A percentile compares a stretch with the other conserved stretches of the same genome.
These are phyloP conservation scores for Gambusia holbrooki DNA, from an alignment of 2,113 vertebrate species.

Conservation along the genomic window DNA sequence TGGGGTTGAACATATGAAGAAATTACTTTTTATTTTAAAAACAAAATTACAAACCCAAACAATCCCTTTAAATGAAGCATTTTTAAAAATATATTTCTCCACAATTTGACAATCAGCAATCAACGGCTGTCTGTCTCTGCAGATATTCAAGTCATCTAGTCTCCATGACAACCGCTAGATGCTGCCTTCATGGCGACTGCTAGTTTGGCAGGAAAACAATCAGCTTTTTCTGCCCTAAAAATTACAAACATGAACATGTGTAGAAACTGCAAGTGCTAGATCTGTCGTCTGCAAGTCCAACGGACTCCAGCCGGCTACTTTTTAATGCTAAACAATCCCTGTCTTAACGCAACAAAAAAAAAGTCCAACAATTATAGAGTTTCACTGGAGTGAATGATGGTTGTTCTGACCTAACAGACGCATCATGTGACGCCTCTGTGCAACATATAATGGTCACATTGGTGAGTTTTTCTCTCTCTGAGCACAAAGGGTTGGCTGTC, in stretches of 20 bases:
- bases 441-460: constrained; percentile 12
- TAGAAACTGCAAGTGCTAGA: not conserved
- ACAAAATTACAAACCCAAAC: no score
- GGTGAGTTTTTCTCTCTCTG: constrained; percentile 23
- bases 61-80: no score
- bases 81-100: no score
- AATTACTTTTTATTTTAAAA: no score
- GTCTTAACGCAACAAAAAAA: not conserved
- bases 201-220: not conserved
- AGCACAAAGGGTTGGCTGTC: constrained; percentile 66
- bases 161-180: no score
- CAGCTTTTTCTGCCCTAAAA: not conserved
- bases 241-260: not conserved
- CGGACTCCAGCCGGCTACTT: not conserved
- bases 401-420: not conserved
- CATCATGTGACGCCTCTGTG: not conserved
- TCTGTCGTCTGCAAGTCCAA: not conserved
- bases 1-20: no score
- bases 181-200: not conserved
- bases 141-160: no score
- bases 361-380: not conserved
- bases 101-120: no score
- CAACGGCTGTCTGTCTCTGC: no score
- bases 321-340: not conserved
- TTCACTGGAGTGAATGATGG: not conserved